Evolutionary conservation across 2,113 vertebrate species (phyloP).

Genomic region (Mastomys coucha): DNA sequence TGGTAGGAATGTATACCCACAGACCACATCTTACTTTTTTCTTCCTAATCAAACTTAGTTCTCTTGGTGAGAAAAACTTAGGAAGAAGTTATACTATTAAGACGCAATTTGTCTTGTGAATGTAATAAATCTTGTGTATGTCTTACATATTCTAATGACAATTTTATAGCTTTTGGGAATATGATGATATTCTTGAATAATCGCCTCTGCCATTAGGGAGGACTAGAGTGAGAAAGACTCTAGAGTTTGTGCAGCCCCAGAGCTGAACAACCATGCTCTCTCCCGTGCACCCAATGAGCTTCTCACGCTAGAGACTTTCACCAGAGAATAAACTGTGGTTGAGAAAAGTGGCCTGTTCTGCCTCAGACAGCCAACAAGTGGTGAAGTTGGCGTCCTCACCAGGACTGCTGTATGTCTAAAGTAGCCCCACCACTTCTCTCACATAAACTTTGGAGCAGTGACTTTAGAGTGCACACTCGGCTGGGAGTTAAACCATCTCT

Average conservation of each 20-base stretch:
- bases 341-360: neutral
- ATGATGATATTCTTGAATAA: conserved; percentile 28
- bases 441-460: neutral
- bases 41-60: neutral
- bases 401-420: neutral
- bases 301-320: neutral
- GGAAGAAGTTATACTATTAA: conserved; percentile 34
- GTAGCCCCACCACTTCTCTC: neutral
- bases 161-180: conserved; percentile 54
- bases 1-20: neutral
- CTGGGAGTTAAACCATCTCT: neutral
- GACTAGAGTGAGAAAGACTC: neutral
- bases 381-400: neutral
- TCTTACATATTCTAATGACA: conserved; percentile 41
- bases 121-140: conserved; percentile 40
- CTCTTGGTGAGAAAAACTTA: conserved; percentile 25
- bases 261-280: neutral
- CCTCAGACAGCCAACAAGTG: neutral
- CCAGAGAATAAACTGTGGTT: neutral
- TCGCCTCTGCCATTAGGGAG: neutral
- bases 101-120: conserved; percentile 41
- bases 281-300: neutral
- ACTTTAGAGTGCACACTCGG: neutral
- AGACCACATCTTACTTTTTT: neutral
- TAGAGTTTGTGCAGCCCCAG: neutral